Base-by-base conservation (phyloP, 2,113 vertebrate genomes). In the Aphyosemion australe region DNA sequence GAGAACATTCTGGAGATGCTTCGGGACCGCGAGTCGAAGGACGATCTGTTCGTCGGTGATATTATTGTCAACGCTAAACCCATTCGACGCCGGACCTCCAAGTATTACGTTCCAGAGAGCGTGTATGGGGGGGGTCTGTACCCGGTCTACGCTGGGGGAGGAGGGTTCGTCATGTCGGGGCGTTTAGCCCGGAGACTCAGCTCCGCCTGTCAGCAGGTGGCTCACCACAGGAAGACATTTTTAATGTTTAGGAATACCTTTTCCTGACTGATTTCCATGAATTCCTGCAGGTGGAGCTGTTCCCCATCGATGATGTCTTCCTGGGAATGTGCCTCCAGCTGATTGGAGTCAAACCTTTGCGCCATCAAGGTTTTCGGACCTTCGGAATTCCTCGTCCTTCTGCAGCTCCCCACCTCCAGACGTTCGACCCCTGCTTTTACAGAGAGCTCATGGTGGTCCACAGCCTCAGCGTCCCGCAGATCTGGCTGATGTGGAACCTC, bases 401-500 rank as follows among this genome's bases (percentile, higher is more conserved):
- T 0, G 95, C 96, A 0, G 97, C 97, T 1, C 97, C 97, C 0
- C 91, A 99, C 84, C 87, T 99, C 4, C 93, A 94, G 87, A 96
- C 95, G 0, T 99, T 98, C 1, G 94, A 99, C 58, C 97, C 97
- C 4, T 99, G 97, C 70, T 99, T 99, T 83, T 99, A 98, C 85
- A 88, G 92, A 15, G 96, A 99, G 46, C 91, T 99, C 72, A 97
- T 99, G 93, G 94, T 99, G 10, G 97, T 99, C 21, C 97, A 99
- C 50, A 96, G 97, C 65, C 90, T 99, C 48, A 97, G 93, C 0
- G 95, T 94, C 0, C 92, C 96, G 0, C 96, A 99, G 87, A 96
- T 99, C 80, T 99, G 96, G 97, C 93, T 99, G 0, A 99, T 99
- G 97, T 99, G 96, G 96, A 95, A 92, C 71, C 91, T 99, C 26